phyloP scores from a whole-genome alignment of 1,140 invertebrate genomes.

The Coptotermes formosanus region DNA sequence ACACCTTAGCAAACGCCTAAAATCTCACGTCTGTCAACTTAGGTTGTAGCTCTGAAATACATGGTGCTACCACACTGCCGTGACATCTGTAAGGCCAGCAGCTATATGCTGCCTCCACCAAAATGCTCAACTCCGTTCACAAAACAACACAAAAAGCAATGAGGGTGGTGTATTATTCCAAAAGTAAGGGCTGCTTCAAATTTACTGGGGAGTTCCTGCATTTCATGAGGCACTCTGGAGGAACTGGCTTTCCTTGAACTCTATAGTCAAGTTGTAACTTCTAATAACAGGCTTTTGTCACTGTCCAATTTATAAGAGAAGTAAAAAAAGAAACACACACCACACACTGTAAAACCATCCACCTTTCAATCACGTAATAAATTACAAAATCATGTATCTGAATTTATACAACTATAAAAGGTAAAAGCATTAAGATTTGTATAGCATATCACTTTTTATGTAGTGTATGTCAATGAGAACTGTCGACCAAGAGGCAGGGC shows the following conservation, averaged over 20 bases:
- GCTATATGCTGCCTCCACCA: background rate
- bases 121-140: background rate
- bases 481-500: too few species aligned
- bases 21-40: too few species aligned
- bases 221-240: constrained; percentile 13
- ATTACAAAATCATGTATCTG: background rate
- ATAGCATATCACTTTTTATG: too few species aligned
- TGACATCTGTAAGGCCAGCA: too few species aligned
- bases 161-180: background rate
- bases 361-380: background rate
- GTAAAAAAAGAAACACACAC: too few species aligned
- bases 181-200: background rate
- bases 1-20: too few species aligned
- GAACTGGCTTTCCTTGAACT: background rate
- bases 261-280: background rate
- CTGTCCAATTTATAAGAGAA: too few species aligned
- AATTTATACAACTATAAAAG: background rate
- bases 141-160: background rate
- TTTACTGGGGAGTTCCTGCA: background rate
- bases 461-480: too few species aligned
- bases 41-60: too few species aligned
- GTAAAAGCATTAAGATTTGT: too few species aligned
- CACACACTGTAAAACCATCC: too few species aligned
- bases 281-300: background rate
- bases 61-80: too few species aligned